Base-by-base conservation (phyloP, 2,113 vertebrate genomes). In the Zosterops borbonicus region DNA sequence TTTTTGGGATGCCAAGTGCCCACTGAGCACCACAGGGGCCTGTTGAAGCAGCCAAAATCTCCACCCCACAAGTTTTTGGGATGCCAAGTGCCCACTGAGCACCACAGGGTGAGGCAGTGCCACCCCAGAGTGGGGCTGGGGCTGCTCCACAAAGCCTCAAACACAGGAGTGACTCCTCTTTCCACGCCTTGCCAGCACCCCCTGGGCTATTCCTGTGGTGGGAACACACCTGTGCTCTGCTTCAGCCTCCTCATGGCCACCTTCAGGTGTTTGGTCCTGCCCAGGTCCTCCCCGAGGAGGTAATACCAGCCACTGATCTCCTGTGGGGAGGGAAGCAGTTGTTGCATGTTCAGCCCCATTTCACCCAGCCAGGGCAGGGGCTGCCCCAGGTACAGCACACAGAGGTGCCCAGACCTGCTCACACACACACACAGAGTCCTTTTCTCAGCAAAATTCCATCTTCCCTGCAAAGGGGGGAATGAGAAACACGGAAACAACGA, bases 251-350 rank as follows among this genome's bases (percentile, higher is more conserved):
- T 95, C 37, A 79, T 78, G 29, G 98, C 98, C 89, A 99, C 98
- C 97, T 98, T 99, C 94, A 99, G 96, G 96, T 99, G 99, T 87
- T 99, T 99, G 82, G 98, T 99, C 94, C 95, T 97, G 79, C 99
- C 99, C 89, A 99, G 96, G 59, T 98, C 97, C 95, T 98, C 98
- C 20, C 97, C 98, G 0, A 99, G 98, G 35, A 99, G 98, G 80
- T 99, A 99, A 94, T 99, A 99, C 99, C 99, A 99, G 94, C 99
- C 99, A 8, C 95, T 98, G 96, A 98, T 95, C 76, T 98, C 98
- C 98, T 99, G 83, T 7, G 12, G 22, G 27, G 49, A 85, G 56
- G 24, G 94, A 65, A 90, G 49, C 77, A 92, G 67, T 22, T n/a
- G 16, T 42, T n/a, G 52, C 15, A 70, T 23, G 44, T 59, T 81